Base-by-base conservation (phyloP, 2,113 vertebrate genomes). In the Pachycephala philippinensis region DNA sequence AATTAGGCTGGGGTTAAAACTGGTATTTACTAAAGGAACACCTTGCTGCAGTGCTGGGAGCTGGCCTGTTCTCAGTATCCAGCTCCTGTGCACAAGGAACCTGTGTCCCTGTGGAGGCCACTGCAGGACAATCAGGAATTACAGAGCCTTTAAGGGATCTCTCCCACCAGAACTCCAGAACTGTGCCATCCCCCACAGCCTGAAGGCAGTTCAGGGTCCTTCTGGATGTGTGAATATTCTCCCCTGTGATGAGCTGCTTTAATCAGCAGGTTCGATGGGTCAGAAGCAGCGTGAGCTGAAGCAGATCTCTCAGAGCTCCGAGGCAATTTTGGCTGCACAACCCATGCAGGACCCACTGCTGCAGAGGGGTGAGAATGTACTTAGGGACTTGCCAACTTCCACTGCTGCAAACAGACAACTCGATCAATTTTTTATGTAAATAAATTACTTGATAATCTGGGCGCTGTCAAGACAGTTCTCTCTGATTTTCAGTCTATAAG, bases 131-230 rank as follows among this genome's bases (percentile, higher is more conserved):
- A 18, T 1, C 57, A 81, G 60, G 30, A 85, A 28, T n/a, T 12
- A 2, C 1, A 27, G 5, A 28, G 30, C 31, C 17, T 64, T 9
- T 1, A 7, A 52, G 37, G 24, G 3, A 20, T 4, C 33, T 40
- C 45, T 52, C 33, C 47, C 6, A 9, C 14, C 39, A 66, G 30
- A 75, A 28, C 2, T 17, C 15, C 83, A 57, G 42, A 44, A 56
- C 64, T 85, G 16, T 2, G 2, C 24, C 7, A 19, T 21, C 23
- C 1, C 4, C 3, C 49, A 33, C 7, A 7, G 45, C 7, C 21
- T 21, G 42, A n/a, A 35, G 9, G 8, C 37, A 56, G 24, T 4
- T 24, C 56, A 28, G 27, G 4, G 9, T 8, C 45, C 78, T 28
- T 27, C 23, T 21, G 33, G 68, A 4, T 2, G 1, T 10, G 65